Conservation (phyloP, 2,888 invertebrate species). For the Actias luna region DNA sequence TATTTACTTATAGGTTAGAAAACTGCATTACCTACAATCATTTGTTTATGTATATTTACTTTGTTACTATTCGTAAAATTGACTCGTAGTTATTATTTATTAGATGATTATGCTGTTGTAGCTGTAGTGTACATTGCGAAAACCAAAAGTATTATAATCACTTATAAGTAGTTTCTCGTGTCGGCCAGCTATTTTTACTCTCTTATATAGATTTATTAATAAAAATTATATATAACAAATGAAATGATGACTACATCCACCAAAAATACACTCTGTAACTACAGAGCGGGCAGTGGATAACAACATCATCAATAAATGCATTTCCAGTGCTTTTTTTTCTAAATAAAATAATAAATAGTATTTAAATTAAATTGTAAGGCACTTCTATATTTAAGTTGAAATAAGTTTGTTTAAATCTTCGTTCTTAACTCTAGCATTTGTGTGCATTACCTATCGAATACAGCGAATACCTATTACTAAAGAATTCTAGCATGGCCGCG, state of each 20-base stretch:
- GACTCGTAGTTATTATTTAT: conserved; percentile 53
- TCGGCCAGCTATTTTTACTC: conserved; percentile 15
- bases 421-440: conserved; percentile 57
- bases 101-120: conserved; percentile 16
- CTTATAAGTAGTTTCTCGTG: conserved; percentile 8
- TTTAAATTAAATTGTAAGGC: conserved; percentile 79
- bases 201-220: conserved; percentile 16
- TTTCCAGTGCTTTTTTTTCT: conserved; percentile 62
- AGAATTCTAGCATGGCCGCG: conserved; percentile 40
- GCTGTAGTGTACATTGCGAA: conserved; percentile 39
- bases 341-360: conserved; percentile 56
- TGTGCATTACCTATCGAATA: conserved; percentile 52
- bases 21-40: conserved; percentile 30
- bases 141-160: background rate
- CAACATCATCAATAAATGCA: conserved; percentile 65
- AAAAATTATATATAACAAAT: conserved; percentile 31
- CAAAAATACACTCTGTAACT: conserved; percentile 44
- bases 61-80: conserved; percentile 54
- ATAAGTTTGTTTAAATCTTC: conserved; percentile 55
- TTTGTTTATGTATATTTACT: conserved; percentile 34
- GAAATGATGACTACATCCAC: conserved; percentile 48
- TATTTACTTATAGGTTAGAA: conserved; percentile 31
- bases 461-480: conserved; percentile 41
- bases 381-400: conserved; percentile 78
- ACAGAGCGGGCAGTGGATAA: conserved; percentile 52